These are phyloP conservation scores for Conistra vaccinii DNA, from an alignment of 2,888 invertebrate genomes.

Conservation along the genomic window DNA sequence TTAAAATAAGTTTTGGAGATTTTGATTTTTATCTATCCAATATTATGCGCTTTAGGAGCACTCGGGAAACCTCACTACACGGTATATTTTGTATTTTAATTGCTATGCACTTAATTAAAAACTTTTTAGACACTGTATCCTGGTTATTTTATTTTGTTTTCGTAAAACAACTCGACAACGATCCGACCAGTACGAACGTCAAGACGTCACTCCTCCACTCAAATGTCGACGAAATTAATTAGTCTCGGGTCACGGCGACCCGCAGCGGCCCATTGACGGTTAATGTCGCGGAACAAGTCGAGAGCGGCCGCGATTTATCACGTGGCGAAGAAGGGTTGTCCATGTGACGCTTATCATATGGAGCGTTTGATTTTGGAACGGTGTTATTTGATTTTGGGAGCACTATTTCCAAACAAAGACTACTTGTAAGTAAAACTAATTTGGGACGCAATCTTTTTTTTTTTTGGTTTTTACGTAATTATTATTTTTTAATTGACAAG, in stretches of 20 bases:
- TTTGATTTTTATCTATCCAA: too few relatives aligned
- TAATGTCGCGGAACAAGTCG: slow-evolving; percentile 60
- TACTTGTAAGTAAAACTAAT: neutral
- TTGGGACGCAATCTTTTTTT: neutral
- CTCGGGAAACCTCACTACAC: too few relatives aligned
- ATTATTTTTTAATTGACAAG: neutral
- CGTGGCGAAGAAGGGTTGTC: slow-evolving; percentile 33
- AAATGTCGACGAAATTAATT: slow-evolving; percentile 88
- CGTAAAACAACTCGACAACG: too few relatives aligned
- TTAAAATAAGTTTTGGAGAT: too few relatives aligned
- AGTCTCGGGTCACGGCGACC: slow-evolving; percentile 80
- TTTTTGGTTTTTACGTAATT: neutral
- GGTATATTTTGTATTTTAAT: too few relatives aligned
- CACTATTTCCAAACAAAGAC: neutral
- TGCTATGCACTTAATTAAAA: too few relatives aligned
- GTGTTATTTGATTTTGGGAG: neutral
- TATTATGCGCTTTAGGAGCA: too few relatives aligned
- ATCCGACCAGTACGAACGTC: too few relatives aligned
- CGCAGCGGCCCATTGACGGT: slow-evolving; percentile 76
- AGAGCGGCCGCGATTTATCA: slow-evolving; percentile 55
- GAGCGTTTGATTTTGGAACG: slow-evolving; percentile 12
- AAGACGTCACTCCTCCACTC: too few relatives aligned
- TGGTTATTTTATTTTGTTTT: too few relatives aligned
- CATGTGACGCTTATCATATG: slow-evolving; percentile 6
- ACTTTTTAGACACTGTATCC: too few relatives aligned